phyloP scores from a whole-genome alignment of 2,113 vertebrate genomes.

The Tamias sibiricus region DNA sequence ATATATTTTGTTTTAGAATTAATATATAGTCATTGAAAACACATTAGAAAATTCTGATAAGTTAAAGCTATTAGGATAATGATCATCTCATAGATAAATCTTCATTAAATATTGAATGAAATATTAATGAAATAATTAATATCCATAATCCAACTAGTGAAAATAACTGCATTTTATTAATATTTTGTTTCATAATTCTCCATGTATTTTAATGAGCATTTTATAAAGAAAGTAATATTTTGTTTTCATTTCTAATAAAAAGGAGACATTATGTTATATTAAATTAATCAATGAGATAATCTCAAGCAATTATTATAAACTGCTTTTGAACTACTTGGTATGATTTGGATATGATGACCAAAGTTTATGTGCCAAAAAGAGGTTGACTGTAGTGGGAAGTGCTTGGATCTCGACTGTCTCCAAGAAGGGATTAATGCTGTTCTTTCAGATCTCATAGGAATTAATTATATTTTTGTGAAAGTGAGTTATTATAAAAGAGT shows the following conservation, averaged over 20 bases:
- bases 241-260: neutral
- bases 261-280: neutral
- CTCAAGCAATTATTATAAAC: neutral
- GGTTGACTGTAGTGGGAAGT: too few species aligned
- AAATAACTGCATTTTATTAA: conserved; percentile 16
- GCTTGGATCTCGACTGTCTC: neutral
- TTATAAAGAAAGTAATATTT: neutral
- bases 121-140: conserved; percentile 44
- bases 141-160: neutral
- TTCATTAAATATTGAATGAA: conserved; percentile 37
- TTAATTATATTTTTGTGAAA: neutral
- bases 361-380: neutral
- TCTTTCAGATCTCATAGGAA: neutral
- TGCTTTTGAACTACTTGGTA: neutral
- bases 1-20: conserved; percentile 14
- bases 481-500: neutral
- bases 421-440: neutral
- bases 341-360: neutral
- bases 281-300: neutral
- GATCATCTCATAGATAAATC: neutral
- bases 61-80: neutral
- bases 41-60: neutral
- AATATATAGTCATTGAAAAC: neutral
- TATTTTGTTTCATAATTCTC: neutral
- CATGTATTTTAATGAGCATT: conserved; percentile 16